These are phyloP conservation scores for Prionace glauca DNA, from an alignment of 2,797 vertebrate species.

Conservation along the genomic window DNA sequence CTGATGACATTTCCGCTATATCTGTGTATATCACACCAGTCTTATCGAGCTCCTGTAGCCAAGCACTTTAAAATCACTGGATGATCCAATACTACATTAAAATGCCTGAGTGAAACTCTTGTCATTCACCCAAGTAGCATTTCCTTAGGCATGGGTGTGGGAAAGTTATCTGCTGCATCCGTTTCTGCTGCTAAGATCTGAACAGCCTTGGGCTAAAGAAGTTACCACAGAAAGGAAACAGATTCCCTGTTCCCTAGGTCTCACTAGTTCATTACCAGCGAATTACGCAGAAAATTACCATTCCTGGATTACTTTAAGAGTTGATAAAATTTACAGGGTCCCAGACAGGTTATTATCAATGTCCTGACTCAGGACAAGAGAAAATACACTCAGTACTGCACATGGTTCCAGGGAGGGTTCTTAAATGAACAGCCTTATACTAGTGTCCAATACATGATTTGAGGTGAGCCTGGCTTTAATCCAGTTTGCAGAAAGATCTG, in stretches of 20 bases:
- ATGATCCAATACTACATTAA: not conserved
- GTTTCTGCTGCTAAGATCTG: not conserved
- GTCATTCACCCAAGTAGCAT: not conserved
- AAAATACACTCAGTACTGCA: not conserved
- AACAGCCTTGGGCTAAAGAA: not conserved
- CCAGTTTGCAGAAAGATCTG: not conserved
- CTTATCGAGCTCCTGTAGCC: not conserved
- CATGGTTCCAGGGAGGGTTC: not conserved
- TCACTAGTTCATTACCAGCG: not conserved
- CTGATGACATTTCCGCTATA: not conserved
- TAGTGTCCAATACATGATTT: not conserved
- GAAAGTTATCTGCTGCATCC: not conserved
- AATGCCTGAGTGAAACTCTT: not conserved
- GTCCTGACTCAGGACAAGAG: not conserved
- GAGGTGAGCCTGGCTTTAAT: not conserved
- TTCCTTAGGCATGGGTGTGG: slow-evolving; percentile 2
- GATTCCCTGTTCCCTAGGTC: not conserved
- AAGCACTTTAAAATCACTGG: not conserved
- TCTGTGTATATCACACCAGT: not conserved
- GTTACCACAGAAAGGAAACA: not conserved
- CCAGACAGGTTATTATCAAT: not conserved
- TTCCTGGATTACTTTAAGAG: not conserved
- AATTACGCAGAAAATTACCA: not conserved
- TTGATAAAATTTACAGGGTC: not conserved
- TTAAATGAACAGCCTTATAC: not conserved